These are phyloP conservation scores for Ptilodon capucinus DNA, from an alignment of 2,888 invertebrate genomes.

Conservation along the genomic window DNA sequence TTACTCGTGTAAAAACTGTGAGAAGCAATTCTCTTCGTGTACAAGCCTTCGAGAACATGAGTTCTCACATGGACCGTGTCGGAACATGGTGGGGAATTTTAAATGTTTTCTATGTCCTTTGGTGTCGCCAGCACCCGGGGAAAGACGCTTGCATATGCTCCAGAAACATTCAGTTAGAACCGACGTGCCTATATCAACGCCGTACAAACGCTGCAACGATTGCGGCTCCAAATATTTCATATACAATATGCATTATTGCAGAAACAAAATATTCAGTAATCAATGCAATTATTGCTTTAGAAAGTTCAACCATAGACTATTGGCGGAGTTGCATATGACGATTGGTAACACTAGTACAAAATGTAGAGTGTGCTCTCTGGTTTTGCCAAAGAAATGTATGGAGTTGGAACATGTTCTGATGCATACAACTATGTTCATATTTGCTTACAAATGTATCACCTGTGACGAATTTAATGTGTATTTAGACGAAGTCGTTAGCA, in stretches of 20 bases:
- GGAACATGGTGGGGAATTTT: rapidly evolving
- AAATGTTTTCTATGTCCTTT: conserved; percentile 9
- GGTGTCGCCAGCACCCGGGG: not conserved
- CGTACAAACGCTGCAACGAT: conserved; percentile 8
- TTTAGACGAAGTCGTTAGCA: not conserved
- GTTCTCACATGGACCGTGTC: not conserved
- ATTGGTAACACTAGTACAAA: rapidly evolving
- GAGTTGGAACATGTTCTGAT: conserved; percentile 39
- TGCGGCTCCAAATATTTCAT: conserved; percentile 15
- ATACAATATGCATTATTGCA: conserved; percentile 33
- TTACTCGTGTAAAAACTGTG: conserved; percentile 33
- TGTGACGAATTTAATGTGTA: conserved; percentile 34
- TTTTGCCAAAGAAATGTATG: conserved; percentile 31
- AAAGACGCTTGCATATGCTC: conserved; percentile 13
- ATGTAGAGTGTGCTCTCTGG: conserved; percentile 37
- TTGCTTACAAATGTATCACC: conserved; percentile 35
- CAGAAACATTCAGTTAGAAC: conserved; percentile 42
- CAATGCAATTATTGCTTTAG: conserved; percentile 34
- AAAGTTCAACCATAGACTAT: conserved; percentile 23
- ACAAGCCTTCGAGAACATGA: conserved; percentile 3
- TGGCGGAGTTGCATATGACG: conserved; percentile 20
- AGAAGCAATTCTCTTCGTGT: conserved; percentile 29
- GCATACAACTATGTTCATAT: conserved; percentile 37
- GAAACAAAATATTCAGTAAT: rapidly evolving
- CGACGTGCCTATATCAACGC: conserved; percentile 27